Evolutionary conservation across 2,113 vertebrate species (phyloP).

Genomic region (Gila orcuttii): DNA sequence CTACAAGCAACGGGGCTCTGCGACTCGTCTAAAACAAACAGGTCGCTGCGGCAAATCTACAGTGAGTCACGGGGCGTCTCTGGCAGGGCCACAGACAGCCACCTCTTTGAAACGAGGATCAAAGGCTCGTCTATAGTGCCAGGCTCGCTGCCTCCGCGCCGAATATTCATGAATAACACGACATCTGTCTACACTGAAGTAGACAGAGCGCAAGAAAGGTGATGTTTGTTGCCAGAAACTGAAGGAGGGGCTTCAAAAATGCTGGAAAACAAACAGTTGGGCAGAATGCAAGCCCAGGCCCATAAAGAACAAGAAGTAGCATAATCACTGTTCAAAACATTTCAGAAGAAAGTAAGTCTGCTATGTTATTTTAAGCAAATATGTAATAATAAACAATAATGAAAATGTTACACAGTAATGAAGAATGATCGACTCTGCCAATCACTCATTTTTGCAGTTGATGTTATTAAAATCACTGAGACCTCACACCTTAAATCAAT

Average conservation of each 20-base stretch:
- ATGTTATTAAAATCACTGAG: constrained; percentile 13
- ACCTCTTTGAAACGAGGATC: constrained; percentile 78
- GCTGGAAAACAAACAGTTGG: constrained; percentile 62
- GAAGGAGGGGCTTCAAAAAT: constrained; percentile 67
- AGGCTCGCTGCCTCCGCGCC: constrained; percentile 57
- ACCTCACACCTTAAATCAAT: constrained; percentile 8
- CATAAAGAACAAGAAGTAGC: background rate
- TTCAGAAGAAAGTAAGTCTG: background rate
- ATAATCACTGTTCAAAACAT: background rate
- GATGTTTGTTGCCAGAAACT: constrained; percentile 69
- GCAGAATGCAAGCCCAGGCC: constrained; percentile 19
- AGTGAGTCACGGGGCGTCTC: constrained; percentile 65
- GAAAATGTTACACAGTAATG: background rate
- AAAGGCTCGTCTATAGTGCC: constrained; percentile 66
- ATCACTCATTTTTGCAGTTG: background rate
- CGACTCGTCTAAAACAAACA: constrained; percentile 67
- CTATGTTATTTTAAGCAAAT: background rate
- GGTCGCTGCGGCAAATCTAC: constrained; percentile 65
- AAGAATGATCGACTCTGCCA: background rate
- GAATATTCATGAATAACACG: constrained; percentile 75
- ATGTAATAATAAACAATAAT: background rate
- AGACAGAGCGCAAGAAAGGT: constrained; percentile 56
- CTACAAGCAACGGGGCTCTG: constrained; percentile 47
- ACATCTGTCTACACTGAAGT: constrained; percentile 73
- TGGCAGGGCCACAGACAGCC: constrained; percentile 64